Evolutionary conservation across 2,113 vertebrate species (phyloP).

Genomic region (Procavia capensis): DNA sequence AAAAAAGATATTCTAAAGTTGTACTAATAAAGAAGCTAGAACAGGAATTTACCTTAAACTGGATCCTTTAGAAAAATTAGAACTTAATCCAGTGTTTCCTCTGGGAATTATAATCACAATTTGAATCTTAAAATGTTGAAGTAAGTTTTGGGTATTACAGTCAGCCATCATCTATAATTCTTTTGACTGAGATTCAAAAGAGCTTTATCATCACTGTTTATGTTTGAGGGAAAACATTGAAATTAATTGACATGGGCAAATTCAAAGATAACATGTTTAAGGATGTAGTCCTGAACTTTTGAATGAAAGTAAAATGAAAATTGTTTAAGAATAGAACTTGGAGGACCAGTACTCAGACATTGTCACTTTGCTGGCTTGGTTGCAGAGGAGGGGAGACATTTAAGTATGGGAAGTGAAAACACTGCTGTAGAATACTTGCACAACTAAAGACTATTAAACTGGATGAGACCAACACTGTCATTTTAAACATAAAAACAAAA

Average conservation of each 20-base stretch:
- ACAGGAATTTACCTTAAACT: conserved; percentile 65
- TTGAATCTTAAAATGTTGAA: conserved; percentile 66
- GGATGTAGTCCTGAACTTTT: conserved; percentile 6
- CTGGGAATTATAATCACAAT: conserved; percentile 73
- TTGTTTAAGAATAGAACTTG: conserved; percentile 15
- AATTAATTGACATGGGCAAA: not conserved
- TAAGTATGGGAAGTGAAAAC: not conserved
- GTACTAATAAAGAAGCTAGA: conserved; percentile 69
- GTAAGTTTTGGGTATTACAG: conserved; percentile 52
- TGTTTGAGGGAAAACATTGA: conserved; percentile 29
- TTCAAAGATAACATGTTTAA: conserved; percentile 15
- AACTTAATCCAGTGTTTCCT: conserved; percentile 61
- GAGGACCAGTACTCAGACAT: not conserved
- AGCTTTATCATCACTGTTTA: conserved; percentile 37
- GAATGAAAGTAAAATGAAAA: conserved; percentile 60
- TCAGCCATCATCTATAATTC: conserved; percentile 62
- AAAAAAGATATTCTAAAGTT: conserved; percentile 70
- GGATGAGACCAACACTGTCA: not conserved
- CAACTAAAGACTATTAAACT: not conserved
- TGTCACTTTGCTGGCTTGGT: not conserved
- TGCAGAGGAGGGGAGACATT: not conserved
- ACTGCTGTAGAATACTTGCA: not conserved
- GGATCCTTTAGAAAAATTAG: conserved; percentile 68
- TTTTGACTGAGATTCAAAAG: conserved; percentile 65
- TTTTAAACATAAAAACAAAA: not conserved